These are phyloP conservation scores for Selenia dentaria DNA, from an alignment of 2,888 invertebrate genomes.

Conservation along the genomic window DNA sequence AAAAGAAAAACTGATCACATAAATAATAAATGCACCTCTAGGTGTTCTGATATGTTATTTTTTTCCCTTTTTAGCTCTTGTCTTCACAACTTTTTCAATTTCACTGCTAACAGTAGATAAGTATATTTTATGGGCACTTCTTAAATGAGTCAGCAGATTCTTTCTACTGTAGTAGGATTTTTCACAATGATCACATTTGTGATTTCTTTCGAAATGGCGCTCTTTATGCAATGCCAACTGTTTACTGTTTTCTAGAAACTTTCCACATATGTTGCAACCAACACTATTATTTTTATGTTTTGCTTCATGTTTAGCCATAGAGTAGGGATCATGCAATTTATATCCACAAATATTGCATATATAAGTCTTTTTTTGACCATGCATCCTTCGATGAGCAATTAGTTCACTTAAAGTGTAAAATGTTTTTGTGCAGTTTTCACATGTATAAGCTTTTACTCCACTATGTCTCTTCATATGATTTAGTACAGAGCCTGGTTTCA, in stretches of 20 bases:
- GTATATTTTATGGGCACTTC: slow-evolving; percentile 2
- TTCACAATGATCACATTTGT: slow-evolving; percentile 56
- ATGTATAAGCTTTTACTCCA: background rate
- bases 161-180: slow-evolving; percentile 35
- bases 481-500: background rate
- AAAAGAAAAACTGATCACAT: too few relatives aligned
- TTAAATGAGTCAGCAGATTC: background rate
- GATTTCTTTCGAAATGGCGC: slow-evolving; percentile 57
- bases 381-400: background rate
- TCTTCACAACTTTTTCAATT: background rate
- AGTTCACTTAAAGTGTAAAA: background rate
- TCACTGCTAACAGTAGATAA: background rate
- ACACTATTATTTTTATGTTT: slow-evolving; percentile 53
- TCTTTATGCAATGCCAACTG: slow-evolving; percentile 55
- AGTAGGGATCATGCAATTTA: background rate
- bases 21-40: too few relatives aligned
- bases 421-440: slow-evolving; percentile 1
- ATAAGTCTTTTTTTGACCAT: background rate
- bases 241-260: slow-evolving; percentile 50
- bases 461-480: slow-evolving; percentile 6
- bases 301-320: slow-evolving; percentile 48
- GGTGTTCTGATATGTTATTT: too few relatives aligned
- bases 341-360: slow-evolving; percentile 6
- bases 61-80: background rate
- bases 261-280: slow-evolving; percentile 59